A percentile compares a stretch with the other conserved stretches of the same genome.
Conservation (phyloP, 2,888 invertebrate species). For the Linnaemya tessellans region DNA sequence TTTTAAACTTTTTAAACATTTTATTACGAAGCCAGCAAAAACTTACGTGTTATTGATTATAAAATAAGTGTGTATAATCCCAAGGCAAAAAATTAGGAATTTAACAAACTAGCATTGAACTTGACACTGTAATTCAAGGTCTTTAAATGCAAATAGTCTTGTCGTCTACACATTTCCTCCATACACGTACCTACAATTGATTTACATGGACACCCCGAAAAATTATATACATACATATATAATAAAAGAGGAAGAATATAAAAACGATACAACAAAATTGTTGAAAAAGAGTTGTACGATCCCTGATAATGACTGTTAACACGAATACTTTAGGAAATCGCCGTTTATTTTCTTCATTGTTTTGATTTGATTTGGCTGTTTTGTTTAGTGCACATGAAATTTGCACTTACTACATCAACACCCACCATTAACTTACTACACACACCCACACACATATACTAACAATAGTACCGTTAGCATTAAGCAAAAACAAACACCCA, state of each 20-base stretch:
- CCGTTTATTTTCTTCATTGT: conserved; percentile 37
- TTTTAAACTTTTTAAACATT: neutral
- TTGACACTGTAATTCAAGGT: conserved; percentile 66
- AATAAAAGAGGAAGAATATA: conserved; percentile 21
- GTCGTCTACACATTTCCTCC: conserved; percentile 42
- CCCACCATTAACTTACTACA: neutral
- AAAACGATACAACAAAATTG: neutral
- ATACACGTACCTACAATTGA: conserved; percentile 16
- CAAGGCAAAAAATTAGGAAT: conserved; percentile 42
- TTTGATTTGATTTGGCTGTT: conserved; percentile 20
- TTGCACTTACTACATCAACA: conserved; percentile 38
- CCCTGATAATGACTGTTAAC: conserved; percentile 71
- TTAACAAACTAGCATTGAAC: conserved; percentile 58
- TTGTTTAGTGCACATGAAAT: conserved; percentile 33
- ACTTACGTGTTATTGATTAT: conserved; percentile 33
- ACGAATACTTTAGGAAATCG: conserved; percentile 65
- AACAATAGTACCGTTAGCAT: conserved; percentile 13
- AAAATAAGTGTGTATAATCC: conserved; percentile 33
- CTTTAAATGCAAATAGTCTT: conserved; percentile 37
- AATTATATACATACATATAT: neutral
- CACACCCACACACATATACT: neutral
- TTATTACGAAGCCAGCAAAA: neutral
- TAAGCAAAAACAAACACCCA: conserved; percentile 13
- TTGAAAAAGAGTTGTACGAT: conserved; percentile 61
- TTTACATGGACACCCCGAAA: conserved; percentile 48